phyloP scores from a whole-genome alignment of 1,140 invertebrate genomes.

The Gonioctena quinquepunctata region DNA sequence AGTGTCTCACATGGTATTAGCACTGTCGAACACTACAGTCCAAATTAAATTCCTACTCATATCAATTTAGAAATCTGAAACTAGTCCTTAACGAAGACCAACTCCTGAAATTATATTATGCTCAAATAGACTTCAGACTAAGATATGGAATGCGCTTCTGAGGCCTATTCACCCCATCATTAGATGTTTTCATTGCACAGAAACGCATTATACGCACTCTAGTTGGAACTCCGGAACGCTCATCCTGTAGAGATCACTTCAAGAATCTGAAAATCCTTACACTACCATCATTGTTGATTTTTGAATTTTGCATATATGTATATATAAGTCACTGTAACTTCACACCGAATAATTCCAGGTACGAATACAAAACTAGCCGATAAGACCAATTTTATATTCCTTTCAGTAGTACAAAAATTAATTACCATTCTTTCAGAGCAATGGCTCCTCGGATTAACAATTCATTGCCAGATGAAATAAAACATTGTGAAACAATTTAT shows the following conservation, averaged over 20 bases:
- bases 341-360: no score
- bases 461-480: no score
- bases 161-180: not conserved
- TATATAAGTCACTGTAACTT: no score
- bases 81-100: not conserved
- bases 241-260: not conserved
- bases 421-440: no score
- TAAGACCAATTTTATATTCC: no score
- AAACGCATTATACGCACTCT: not conserved
- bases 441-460: no score
- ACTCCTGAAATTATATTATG: not conserved
- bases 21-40: not conserved
- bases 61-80: slow-evolving; percentile 1
- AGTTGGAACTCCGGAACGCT: not conserved
- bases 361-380: no score
- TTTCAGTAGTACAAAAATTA: no score
- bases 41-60: not conserved
- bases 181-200: not conserved
- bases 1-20: not conserved
- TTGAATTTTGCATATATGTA: no score
- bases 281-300: not conserved
- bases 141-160: not conserved
- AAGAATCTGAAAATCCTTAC: not conserved
- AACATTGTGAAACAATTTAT: no score
- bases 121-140: not conserved